Percentiles rank a stretch among this genome's conserved stretches.
Evolutionary conservation across 2,888 invertebrate species (phyloP).

Genomic region (Aleiodes leptofemur): DNA sequence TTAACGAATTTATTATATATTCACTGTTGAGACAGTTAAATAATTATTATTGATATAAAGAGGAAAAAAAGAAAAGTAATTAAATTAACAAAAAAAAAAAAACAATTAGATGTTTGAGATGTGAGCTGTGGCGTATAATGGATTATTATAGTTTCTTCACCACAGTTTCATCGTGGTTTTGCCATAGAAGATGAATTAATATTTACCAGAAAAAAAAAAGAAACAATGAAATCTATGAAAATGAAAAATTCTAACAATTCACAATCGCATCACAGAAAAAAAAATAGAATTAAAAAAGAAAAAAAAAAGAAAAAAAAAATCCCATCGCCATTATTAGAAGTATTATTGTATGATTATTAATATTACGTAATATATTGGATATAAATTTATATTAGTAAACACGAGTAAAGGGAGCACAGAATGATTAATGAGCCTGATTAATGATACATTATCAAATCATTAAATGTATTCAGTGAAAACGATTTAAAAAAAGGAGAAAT

Average conservation of each 20-base stretch:
- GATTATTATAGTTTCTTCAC: conserved; percentile 38
- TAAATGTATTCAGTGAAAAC: conserved; percentile 1
- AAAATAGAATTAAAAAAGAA: conserved; percentile 11
- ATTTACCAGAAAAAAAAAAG: background rate
- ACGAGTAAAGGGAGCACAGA: conserved; percentile 40
- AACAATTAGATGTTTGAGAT: conserved; percentile 43
- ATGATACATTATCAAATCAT: conserved; percentile 10
- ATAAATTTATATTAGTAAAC: conserved; percentile 48
- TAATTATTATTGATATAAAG: conserved; percentile 37
- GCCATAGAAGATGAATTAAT: conserved; percentile 29
- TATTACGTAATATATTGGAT: conserved; percentile 43
- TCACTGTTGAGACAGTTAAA: conserved; percentile 43
- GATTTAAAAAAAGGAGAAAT: background rate
- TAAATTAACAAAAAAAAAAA: conserved; percentile 28
- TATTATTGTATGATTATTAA: conserved; percentile 57
- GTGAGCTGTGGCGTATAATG: conserved; percentile 43
- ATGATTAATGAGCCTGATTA: background rate
- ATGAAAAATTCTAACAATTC: conserved; percentile 27
- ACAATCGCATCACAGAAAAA: conserved; percentile 16
- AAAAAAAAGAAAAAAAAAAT: conserved; percentile 12
- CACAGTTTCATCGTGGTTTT: conserved; percentile 39
- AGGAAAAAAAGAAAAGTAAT: conserved; percentile 23
- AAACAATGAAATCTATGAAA: conserved; percentile 17
- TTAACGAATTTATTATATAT: conserved; percentile 48
- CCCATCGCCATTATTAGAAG: conserved; percentile 53